Evolutionary conservation across 2,797 vertebrate species (phyloP), one percentile per base, ranked within the genome.

Genomic region (Tapirus indicus): DNA sequence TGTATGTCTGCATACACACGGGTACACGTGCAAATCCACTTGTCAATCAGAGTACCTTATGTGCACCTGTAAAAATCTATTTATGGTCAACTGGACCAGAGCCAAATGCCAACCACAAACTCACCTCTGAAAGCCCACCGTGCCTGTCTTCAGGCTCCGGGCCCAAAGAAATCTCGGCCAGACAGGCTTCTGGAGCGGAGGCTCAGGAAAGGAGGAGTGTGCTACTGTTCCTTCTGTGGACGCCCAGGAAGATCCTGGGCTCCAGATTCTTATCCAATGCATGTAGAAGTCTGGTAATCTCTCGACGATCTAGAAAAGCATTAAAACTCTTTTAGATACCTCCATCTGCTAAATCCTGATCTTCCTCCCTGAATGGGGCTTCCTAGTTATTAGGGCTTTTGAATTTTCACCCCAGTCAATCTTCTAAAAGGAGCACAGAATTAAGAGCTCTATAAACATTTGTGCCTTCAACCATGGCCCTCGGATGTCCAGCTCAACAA

Each of bases 21-120:
- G 44, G 54, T 72, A 80, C 88, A 92, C 27, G 93, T 94, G 38
- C 2, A 80, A 85, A 97, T 97, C 90, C 78, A 92, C 90, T 97
- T 64, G 0, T 8, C 78, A 79, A 75, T 71, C 3, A 3, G 58
- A 77, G 41, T 79, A 92, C 74, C 94, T 91, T 93, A 62, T 94
- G 82, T 77, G 66, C 25, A 74, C 13, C 17, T 94, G 52, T 54
- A 60, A 92, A 97, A 96, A 49, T 91, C 79, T 97, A 82, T 97
- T 95, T 89, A 64, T 89, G 91, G 77, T 80, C 88, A 94, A 23
- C 66, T 58, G 74, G 56, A 49, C 68, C 71, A 84, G 49, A 94
- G 78, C 68, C 74, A 78, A 91, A 80, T 77, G 35, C 54, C 56
- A 56, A 93, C 47, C 87, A 92, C 58, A 95, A 77, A 69, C 49